Base-by-base conservation (phyloP, 2,888 invertebrate genomes). In the Geophilus truncorum region DNA sequence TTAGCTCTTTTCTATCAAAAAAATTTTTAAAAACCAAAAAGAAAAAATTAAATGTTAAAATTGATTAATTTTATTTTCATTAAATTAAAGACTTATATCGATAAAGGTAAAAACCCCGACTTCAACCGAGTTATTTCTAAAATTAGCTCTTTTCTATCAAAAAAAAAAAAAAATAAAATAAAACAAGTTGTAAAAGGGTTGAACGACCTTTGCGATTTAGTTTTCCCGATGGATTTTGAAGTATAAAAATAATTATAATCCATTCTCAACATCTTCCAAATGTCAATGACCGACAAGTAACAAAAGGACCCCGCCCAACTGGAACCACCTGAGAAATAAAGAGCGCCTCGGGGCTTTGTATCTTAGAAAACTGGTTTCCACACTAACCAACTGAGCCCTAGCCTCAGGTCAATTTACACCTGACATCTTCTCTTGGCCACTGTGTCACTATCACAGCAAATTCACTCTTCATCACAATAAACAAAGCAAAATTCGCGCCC, bases 201-300 rank as follows among this genome's bases (percentile, higher is more conserved):
- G 70, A 70, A 70, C 70, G 70, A 70, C 70, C 70, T 70, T 70
- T 70, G 25, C 25, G 3, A 28, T 70, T 70, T 25, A 28, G 70
- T 70, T 70, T 70, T 70, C n/a, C 10, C 12, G 15, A 25, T 10
- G 25, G 28, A 25, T 25, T 70, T 70, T 70, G 12, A 51, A n/a
- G 70, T 70, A 70, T 28, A 70, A 70, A 70, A 70, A 70, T 70
- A 70, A 70, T 70, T 70, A 28, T 51, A 51, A 51, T 51, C 70
- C 70, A 70, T 70, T 70, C 70, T 23, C 70, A 70, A 70, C 70
- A 70, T 70, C 70, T 70, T 70, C 28, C 12, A 70, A 70, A 70
- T 70, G 70, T 70, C 70, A 70, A 70, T 70, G 70, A 70, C 70
- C 70, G 70, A 70, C 70, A 70, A 70, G 25, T 70, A 70, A 70